Conservation (phyloP, 1,140 invertebrate species). For the Mactra quadrangularis region DNA sequence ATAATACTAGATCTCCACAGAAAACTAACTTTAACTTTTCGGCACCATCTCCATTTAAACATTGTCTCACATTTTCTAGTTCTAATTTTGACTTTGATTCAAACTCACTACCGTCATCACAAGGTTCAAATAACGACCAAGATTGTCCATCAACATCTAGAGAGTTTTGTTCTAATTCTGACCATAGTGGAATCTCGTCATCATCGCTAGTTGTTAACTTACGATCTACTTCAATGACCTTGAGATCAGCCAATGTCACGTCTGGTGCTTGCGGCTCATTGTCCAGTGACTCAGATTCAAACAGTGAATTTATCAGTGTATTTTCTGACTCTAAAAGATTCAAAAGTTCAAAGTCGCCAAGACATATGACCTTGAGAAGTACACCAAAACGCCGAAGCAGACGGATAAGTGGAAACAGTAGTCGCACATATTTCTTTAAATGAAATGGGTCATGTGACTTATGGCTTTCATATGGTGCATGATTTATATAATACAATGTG, state of each 20-base stretch:
- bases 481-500: no score
- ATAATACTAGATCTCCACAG: conserved; percentile 49
- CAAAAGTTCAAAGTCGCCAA: conserved; percentile 59
- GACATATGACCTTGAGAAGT: conserved; percentile 68
- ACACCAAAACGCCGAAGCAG: conserved; percentile 65
- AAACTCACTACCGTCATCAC: conserved; percentile 62
- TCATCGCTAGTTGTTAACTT: conserved; percentile 57
- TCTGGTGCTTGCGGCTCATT: conserved; percentile 47
- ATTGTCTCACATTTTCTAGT: conserved; percentile 52
- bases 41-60: conserved; percentile 51
- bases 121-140: conserved; percentile 12
- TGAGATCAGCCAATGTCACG: conserved; percentile 40
- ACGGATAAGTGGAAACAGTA: conserved; percentile 44
- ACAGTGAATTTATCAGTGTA: conserved; percentile 16
- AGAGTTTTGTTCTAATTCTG: conserved; percentile 26
- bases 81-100: conserved; percentile 59
- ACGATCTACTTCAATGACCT: conserved; percentile 59
- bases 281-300: conserved; percentile 61
- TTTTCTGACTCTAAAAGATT: conserved; percentile 51
- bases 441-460: no score
- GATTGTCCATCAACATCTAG: conserved; percentile 44
- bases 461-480: no score
- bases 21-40: conserved; percentile 62
- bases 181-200: conserved; percentile 23
- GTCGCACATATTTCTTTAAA: conserved; percentile 47